phyloP scores from a whole-genome alignment of 2,113 vertebrate species.

The Hiodon tergisus region DNA sequence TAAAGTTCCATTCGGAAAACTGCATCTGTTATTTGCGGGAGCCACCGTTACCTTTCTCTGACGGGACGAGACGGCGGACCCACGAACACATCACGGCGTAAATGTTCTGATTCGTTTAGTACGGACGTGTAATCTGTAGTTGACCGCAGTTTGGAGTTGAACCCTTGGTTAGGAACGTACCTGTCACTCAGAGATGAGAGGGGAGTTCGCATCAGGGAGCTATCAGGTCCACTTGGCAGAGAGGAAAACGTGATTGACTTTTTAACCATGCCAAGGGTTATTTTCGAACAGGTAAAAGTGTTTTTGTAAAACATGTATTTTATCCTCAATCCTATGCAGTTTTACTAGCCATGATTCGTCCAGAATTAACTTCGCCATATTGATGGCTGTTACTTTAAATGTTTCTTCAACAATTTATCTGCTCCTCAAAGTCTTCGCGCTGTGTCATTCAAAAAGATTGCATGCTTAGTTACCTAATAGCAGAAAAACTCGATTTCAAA shows the following conservation, averaged over 20 bases:
- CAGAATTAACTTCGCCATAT: too few species aligned
- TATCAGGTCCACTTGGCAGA: not conserved
- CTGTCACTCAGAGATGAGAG: slow-evolving; percentile 27
- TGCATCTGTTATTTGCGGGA: slow-evolving; percentile 31
- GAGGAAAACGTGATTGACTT: not conserved
- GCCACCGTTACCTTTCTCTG: not conserved
- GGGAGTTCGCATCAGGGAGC: not conserved
- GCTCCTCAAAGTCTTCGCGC: too few species aligned
- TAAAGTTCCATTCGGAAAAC: slow-evolving; percentile 25
- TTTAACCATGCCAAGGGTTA: not conserved
- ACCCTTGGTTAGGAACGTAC: not conserved
- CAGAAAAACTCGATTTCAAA: too few species aligned
- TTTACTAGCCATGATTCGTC: not conserved
- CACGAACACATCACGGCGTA: not conserved
- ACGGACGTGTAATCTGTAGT: not conserved
- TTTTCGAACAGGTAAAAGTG: slow-evolving; percentile 15
- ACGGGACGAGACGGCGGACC: not conserved
- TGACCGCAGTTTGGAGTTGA: not conserved
- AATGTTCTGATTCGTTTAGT: not conserved
- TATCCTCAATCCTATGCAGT: not conserved
- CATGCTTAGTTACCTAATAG: too few species aligned
- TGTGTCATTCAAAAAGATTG: too few species aligned
- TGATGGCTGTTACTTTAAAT: too few species aligned
- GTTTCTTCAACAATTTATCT: too few species aligned
- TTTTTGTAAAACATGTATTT: not conserved